Conservation (phyloP, 2,888 invertebrate species). For the Chrysotoxum bicinctum region DNA sequence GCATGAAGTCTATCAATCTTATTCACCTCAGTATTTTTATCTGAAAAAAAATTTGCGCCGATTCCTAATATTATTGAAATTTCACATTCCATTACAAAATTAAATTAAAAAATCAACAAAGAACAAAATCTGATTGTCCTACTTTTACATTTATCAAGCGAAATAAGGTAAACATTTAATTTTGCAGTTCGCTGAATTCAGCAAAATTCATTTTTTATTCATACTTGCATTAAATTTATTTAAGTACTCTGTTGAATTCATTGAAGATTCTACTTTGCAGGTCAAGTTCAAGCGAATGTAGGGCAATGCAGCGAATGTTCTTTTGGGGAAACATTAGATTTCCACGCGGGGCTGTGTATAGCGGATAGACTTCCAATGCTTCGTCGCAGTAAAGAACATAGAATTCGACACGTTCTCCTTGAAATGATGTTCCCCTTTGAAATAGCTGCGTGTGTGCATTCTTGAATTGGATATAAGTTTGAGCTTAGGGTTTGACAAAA, state of each 20-base stretch:
- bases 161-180: background rate
- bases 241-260: background rate
- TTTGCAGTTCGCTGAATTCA: background rate
- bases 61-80: background rate
- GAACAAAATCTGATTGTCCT: background rate
- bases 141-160: background rate
- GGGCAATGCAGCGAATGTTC: slow-evolving; percentile 20
- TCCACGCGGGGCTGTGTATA: slow-evolving; percentile 11
- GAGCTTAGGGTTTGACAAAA: background rate
- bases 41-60: too few relatives aligned
- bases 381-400: slow-evolving; percentile 34
- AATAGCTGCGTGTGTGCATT: background rate
- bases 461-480: background rate
- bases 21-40: background rate
- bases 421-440: too few relatives aligned
- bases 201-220: background rate
- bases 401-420: slow-evolving; percentile 15
- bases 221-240: background rate
- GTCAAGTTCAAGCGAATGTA: slow-evolving; percentile 42
- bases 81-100: background rate
- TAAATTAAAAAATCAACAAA: background rate
- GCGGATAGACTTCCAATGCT: background rate
- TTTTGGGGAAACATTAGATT: background rate
- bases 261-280: slow-evolving; percentile 13
- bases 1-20: background rate